phyloP scores from a whole-genome alignment of 2,113 vertebrate genomes.

The Micronycteris hirsuta region DNA sequence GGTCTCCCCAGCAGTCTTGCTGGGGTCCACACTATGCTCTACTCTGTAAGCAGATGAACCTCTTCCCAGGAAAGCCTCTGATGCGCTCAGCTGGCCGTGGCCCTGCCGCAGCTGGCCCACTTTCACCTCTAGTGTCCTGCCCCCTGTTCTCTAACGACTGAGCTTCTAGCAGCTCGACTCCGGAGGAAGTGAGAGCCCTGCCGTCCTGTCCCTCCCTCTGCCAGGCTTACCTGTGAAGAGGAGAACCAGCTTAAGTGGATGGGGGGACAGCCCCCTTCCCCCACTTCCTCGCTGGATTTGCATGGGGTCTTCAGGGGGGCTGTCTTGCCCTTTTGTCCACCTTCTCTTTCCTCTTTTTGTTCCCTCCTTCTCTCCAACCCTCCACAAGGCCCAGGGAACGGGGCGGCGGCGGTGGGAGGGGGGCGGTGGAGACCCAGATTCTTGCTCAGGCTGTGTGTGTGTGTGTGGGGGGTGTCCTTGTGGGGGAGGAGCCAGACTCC shows the following conservation, averaged over 20 bases:
- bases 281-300: neutral
- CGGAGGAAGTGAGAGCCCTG: neutral
- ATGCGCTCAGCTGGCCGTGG: neutral
- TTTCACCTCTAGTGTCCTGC: neutral
- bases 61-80: neutral
- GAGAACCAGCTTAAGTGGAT: neutral
- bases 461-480: neutral
- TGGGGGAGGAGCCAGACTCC: neutral
- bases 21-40: neutral
- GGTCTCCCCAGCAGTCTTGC: neutral
- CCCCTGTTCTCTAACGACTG: neutral
- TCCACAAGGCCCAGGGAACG: neutral
- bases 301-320: neutral
- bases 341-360: neutral
- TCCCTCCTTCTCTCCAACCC: neutral
- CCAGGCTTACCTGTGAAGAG: neutral
- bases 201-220: neutral
- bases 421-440: neutral
- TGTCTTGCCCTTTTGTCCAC: neutral
- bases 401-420: too few species aligned
- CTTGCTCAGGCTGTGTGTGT: neutral
- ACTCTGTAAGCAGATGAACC: neutral
- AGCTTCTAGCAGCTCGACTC: neutral
- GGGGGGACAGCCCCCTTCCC: neutral
- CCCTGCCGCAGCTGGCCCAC: neutral